phyloP scores from a whole-genome alignment of 35 echinoderm and acorn worm genomes.

The Lytechinus pictus region DNA sequence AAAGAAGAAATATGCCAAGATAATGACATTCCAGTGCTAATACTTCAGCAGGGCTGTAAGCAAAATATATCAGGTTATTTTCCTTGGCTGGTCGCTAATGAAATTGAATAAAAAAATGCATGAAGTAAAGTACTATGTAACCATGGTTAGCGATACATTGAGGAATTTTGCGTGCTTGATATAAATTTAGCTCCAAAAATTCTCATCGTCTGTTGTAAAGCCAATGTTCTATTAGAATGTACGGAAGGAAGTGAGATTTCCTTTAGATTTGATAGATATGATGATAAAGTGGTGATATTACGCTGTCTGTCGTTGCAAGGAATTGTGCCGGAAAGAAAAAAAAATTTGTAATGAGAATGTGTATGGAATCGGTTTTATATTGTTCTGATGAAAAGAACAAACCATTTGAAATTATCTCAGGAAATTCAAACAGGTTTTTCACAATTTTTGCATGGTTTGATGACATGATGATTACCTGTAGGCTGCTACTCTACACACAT shows the following conservation, averaged over 20 bases:
- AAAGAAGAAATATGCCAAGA: background rate
- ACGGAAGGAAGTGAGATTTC: background rate
- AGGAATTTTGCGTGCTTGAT: background rate
- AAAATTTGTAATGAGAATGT: background rate
- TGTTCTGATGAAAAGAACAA: background rate
- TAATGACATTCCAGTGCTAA: background rate
- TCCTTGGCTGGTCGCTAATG: background rate
- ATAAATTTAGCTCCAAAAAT: background rate
- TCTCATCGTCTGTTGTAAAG: background rate
- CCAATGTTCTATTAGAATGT: background rate
- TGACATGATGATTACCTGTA: background rate
- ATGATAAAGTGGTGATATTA: background rate
- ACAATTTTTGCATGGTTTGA: background rate
- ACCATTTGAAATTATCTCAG: background rate
- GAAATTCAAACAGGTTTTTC: background rate
- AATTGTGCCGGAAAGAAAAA: background rate
- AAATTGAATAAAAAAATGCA: background rate
- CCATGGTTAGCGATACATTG: background rate
- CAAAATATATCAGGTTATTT: background rate
- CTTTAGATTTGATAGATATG: background rate
- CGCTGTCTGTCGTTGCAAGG: background rate
- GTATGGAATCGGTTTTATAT: background rate
- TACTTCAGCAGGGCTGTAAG: slow-evolving; percentile 16
- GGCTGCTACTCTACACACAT: background rate
- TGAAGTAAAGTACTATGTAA: background rate